Conservation (phyloP, 2,888 invertebrate genomes). For the Scrobipalpa atriplicella region DNA sequence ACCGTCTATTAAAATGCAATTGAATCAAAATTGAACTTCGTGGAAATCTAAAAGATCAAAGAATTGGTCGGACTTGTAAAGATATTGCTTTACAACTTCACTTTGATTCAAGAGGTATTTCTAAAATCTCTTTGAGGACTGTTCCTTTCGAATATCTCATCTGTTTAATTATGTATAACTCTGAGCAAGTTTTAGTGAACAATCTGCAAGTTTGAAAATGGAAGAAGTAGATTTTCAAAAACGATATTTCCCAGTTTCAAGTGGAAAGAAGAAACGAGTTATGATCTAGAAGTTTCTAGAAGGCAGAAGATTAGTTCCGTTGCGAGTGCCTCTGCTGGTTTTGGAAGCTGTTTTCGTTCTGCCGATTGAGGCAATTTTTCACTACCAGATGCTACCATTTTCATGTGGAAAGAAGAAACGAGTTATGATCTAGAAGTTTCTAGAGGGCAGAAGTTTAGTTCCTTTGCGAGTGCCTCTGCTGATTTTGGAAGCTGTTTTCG, state of each 20-base stretch:
- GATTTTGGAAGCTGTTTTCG: slow-evolving; percentile 57
- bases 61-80: too few relatives aligned
- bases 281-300: slow-evolving; percentile 10
- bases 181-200: too few relatives aligned
- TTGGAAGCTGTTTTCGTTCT: slow-evolving; percentile 54
- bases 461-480: slow-evolving; percentile 56
- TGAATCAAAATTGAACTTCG: too few relatives aligned
- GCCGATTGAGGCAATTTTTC: too few relatives aligned
- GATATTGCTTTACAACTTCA: too few relatives aligned
- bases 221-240: background rate
- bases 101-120: too few relatives aligned
- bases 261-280: slow-evolving; percentile 28
- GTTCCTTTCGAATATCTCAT: too few relatives aligned
- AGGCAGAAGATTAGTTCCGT: slow-evolving; percentile 55
- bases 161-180: too few relatives aligned
- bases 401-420: slow-evolving; percentile 34
- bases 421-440: slow-evolving; percentile 9
- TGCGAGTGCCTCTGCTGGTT: slow-evolving; percentile 55
- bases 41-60: too few relatives aligned
- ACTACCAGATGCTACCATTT: slow-evolving; percentile 17
- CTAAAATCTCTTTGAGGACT: too few relatives aligned
- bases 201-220: background rate
- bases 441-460: slow-evolving; percentile 49
- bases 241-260: slow-evolving; percentile 32
- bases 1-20: too few relatives aligned